Percentiles rank a stretch among this genome's conserved stretches.
These are phyloP conservation scores for Pangasius djambal DNA, from an alignment of 2,797 vertebrate species.

Conservation along the genomic window DNA sequence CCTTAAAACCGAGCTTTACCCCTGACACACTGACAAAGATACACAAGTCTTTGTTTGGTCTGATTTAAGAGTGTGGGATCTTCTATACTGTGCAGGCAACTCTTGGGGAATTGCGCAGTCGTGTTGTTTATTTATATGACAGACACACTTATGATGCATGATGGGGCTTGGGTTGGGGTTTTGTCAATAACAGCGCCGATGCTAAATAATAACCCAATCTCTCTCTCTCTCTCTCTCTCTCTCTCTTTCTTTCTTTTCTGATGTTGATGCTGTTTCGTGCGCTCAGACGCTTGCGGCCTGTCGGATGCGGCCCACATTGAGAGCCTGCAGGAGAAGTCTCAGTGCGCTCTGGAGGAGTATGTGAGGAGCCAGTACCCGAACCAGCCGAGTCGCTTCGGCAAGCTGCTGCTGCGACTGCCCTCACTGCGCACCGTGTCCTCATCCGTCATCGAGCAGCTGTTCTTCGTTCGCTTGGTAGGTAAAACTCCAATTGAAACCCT, in stretches of 20 bases:
- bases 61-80: constrained; percentile 61
- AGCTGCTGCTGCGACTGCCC: constrained; percentile 94
- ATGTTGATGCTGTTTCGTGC: constrained; percentile 26
- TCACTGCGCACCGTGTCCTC: constrained; percentile 96
- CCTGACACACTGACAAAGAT: constrained; percentile 18
- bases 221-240: constrained; percentile 9
- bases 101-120: constrained; percentile 41
- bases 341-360: constrained; percentile 97
- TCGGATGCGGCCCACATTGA: constrained; percentile 98
- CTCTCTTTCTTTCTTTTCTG: constrained; percentile 46
- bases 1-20: constrained; percentile 5
- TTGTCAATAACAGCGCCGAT: constrained; percentile 75
- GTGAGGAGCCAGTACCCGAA: constrained; percentile 98
- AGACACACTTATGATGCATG: constrained; percentile 74
- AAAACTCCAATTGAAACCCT: constrained; percentile 99
- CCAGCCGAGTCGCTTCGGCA: constrained; percentile 98
- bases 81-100: constrained; percentile 52
- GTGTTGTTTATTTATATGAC: constrained; percentile 74
- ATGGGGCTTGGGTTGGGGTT: constrained; percentile 73
- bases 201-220: constrained; percentile 71
- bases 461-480: constrained; percentile 99
- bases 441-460: constrained; percentile 98
- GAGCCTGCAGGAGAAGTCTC: constrained; percentile 97
- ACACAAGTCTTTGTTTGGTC: constrained; percentile 55
- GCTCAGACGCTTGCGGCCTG: constrained; percentile 93